A percentile compares a stretch with the other conserved stretches of the same genome.
phyloP scores from a whole-genome alignment of 92 coral and sea anemone species.

The Umimayanthus chanpuru region DNA sequence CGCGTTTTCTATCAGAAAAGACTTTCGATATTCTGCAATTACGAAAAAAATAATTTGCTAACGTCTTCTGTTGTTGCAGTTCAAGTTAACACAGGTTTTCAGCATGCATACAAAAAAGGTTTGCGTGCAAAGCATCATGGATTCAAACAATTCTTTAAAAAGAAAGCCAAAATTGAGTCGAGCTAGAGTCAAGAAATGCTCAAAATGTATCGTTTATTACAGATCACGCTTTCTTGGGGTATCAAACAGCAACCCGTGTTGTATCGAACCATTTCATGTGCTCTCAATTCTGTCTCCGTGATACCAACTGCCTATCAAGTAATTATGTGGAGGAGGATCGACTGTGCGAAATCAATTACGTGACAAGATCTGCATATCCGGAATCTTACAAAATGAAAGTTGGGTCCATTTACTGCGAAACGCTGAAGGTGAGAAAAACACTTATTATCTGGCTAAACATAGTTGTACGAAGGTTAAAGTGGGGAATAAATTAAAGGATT shows the following conservation, averaged over 20 bases:
- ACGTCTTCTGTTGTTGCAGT: no score
- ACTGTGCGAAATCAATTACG: background rate
- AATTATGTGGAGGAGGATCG: background rate
- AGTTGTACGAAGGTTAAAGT: no score
- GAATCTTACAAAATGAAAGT: background rate
- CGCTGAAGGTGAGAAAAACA: background rate
- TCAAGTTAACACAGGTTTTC: no score
- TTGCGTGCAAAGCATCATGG: background rate
- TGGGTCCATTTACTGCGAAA: constrained; percentile 15
- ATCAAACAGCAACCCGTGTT: background rate
- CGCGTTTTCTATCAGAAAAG: no score
- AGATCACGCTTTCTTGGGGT: constrained; percentile 1
- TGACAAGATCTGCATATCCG: background rate
- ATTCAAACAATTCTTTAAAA: background rate
- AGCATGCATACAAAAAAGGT: no score
- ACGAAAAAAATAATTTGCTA: no score
- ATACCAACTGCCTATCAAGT: background rate
- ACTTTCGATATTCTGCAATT: no score
- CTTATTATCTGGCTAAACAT: background rate
- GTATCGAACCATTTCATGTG: constrained; percentile 4
- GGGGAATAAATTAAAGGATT: no score
- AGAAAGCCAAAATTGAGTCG: no score
- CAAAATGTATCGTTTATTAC: background rate
- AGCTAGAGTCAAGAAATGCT: background rate
- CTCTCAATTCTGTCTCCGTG: constrained; percentile 1